A percentile compares a stretch with the other conserved stretches of the same genome.
phyloP scores from a whole-genome alignment of 2,113 vertebrate species.

The Clupea harengus region DNA sequence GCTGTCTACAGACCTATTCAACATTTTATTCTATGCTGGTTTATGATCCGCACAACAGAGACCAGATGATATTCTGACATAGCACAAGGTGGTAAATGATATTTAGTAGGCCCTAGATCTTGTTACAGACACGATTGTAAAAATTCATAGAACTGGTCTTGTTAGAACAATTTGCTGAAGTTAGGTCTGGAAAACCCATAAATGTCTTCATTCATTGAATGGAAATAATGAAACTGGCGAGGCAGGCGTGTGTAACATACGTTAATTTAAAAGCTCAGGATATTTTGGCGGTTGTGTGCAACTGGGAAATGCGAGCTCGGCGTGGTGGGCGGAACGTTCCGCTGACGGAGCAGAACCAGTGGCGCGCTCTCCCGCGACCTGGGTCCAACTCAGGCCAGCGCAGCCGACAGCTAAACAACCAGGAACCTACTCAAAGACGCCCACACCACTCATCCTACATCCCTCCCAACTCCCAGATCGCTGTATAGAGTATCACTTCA shows the following conservation, averaged over 20 bases:
- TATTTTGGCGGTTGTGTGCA: background rate
- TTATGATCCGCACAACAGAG: background rate
- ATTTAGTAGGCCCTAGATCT: background rate
- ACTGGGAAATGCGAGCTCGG: slow-evolving; percentile 55
- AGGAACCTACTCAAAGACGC: background rate
- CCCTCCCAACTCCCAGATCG: slow-evolving; percentile 1
- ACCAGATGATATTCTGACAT: background rate
- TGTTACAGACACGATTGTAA: background rate
- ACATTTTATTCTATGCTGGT: background rate
- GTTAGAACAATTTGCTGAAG: background rate
- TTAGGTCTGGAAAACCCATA: background rate
- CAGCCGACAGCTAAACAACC: slow-evolving; percentile 23
- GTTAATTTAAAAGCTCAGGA: background rate
- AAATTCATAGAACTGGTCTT: background rate
- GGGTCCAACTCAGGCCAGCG: background rate
- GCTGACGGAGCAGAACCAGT: slow-evolving; percentile 49
- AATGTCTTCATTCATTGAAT: background rate
- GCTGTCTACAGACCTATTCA: background rate
- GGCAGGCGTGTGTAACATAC: background rate
- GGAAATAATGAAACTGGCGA: background rate
- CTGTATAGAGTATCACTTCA: slow-evolving; percentile 13
- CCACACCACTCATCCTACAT: background rate
- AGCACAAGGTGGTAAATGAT: background rate
- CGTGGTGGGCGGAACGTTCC: slow-evolving; percentile 37
- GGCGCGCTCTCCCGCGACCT: slow-evolving; percentile 19